A percentile compares a stretch with the other conserved stretches of the same genome.
Evolutionary conservation across 1,140 invertebrate species (phyloP).

Genomic region (Lysiphlebus fabarum): DNA sequence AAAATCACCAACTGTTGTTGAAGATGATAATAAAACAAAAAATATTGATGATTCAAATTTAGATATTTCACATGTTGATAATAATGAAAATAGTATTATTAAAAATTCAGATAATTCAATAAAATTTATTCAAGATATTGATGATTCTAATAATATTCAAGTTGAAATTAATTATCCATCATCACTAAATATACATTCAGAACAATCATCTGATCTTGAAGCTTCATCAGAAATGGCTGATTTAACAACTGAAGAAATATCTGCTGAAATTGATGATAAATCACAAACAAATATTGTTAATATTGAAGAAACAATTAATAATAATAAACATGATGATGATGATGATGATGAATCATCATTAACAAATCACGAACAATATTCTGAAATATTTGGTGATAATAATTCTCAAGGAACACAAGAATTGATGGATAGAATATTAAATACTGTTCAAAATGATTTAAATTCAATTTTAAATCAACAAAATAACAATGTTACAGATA

Average conservation of each 20-base stretch:
- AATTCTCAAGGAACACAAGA: too few relatives aligned
- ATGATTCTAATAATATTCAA: neutral
- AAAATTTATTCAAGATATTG: neutral
- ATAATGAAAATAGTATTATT: constrained; percentile 2
- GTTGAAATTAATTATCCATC: too few relatives aligned
- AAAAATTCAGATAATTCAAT: constrained; percentile 18
- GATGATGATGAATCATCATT: constrained; percentile 1
- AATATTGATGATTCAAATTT: too few relatives aligned
- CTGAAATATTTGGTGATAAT: too few relatives aligned
- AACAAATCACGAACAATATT: neutral
- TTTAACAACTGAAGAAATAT: constrained; percentile 1
- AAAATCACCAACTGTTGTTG: neutral
- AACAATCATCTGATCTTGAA: constrained; percentile 12
- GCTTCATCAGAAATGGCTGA: neutral
- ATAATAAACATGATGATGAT: neutral
- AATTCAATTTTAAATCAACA: too few relatives aligned
- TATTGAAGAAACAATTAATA: neutral
- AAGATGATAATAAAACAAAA: constrained; percentile 1
- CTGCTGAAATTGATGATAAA: constrained; percentile 4
- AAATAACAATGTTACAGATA: too few relatives aligned
- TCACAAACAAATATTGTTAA: neutral
- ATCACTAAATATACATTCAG: too few relatives aligned
- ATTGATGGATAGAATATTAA: too few relatives aligned
- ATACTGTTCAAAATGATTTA: too few relatives aligned
- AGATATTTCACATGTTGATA: neutral